Evolutionary conservation across 2,113 vertebrate species (phyloP), one percentile per base, ranked within the genome.

Genomic region (Anthoscopus minutus): DNA sequence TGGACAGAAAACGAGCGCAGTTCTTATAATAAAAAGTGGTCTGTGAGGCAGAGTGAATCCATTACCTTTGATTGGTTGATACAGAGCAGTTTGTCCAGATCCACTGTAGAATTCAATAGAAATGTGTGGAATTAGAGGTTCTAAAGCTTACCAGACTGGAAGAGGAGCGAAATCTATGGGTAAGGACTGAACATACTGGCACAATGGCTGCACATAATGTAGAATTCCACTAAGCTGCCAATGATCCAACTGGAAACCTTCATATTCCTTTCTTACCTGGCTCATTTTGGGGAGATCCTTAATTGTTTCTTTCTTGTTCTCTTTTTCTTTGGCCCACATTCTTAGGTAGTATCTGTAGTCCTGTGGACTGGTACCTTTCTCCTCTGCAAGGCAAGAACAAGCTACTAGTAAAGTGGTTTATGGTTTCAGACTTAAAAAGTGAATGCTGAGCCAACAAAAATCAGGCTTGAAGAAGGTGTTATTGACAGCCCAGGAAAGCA

Each of bases 201-300:
- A 78, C 24, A 88, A 42, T 6, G 15, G 37, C 54, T 62, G 54
- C 58, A 70, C 15, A 8, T 20, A n/a, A 14, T 71, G 51, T 56
- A 44, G 16, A 96, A 78, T 28, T 92, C 33, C 56, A 77, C 33
- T 61, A 65, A 44, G 25, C 48, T 81, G 40, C 12, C 67, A 81
- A 47, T 21, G 44, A 50, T 9, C n/a, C 9, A 70, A 70, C 45
- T 51, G 17, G 53, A 81, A 92, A 74, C 38, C 56, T 91, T 76
- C 74, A 67, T 23, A 47, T 21, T 56, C 45, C 28, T 54, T 92
- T 94, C 93, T 92, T 97, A 99, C 99, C 99, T 99, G 99, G 97
- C 99, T 99, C 98, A 99, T 99, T 96, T 98, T 99, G 24, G 99
- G 99, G 20, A 99, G 98, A 92, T 99, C 99, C 97, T 99, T 99